A percentile compares a stretch with the other conserved stretches of the same genome.
Conservation (phyloP, 2,888 invertebrate species). For the Trisateles emortualis region DNA sequence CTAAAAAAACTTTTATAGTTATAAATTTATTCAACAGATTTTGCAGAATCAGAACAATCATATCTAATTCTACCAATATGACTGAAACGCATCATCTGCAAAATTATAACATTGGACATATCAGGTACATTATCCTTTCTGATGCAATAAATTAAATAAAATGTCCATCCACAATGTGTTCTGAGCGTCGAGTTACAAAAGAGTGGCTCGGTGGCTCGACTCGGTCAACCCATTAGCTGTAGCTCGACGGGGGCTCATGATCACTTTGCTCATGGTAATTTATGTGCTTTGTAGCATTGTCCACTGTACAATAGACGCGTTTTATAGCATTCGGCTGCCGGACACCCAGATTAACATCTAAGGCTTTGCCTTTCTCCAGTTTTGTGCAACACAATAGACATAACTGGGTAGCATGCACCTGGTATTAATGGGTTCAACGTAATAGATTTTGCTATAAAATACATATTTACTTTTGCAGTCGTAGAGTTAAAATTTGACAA, state of each 20-base stretch:
- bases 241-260: constrained; percentile 81
- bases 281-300: constrained; percentile 85
- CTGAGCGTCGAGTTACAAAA: constrained; percentile 40
- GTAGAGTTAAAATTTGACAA: too few species aligned
- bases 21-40: too few species aligned
- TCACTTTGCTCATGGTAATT: constrained; percentile 85
- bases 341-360: constrained; percentile 86
- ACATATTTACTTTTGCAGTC: constrained; percentile 4
- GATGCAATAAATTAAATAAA: constrained; percentile 53
- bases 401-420: constrained; percentile 79
- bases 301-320: constrained; percentile 70
- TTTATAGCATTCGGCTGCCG: constrained; percentile 83
- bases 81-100: not conserved
- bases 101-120: not conserved
- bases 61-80: too few species aligned
- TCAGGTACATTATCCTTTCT: constrained; percentile 36
- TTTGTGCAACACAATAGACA: constrained; percentile 80
- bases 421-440: constrained; percentile 71
- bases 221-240: constrained; percentile 83
- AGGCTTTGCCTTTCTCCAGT: constrained; percentile 81
- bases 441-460: constrained; percentile 57
- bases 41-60: too few species aligned
- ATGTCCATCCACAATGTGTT: constrained; percentile 43
- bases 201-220: constrained; percentile 44
- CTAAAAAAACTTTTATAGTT: too few species aligned